Conservation (phyloP, 2,888 invertebrate species). For the Cryptosula pallasiana region DNA sequence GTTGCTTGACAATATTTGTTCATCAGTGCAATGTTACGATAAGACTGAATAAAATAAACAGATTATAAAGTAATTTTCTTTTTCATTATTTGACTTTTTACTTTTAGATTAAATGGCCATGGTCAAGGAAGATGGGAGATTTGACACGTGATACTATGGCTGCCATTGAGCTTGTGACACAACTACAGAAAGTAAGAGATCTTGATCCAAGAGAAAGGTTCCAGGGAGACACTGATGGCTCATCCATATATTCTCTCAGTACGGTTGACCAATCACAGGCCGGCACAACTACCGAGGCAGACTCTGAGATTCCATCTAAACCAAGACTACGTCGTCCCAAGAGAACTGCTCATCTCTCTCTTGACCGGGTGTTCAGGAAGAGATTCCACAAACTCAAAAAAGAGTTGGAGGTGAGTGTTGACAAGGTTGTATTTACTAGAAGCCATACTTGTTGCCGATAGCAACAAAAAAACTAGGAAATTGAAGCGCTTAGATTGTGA, state of each 20-base stretch:
- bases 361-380: conserved; percentile 21
- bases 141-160: conserved; percentile 14
- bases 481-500: background rate
- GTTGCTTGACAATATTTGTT: too few species aligned
- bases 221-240: conserved; percentile 21
- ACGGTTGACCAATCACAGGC: conserved; percentile 21
- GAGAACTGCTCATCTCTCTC: conserved; percentile 16
- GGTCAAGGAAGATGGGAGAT: conserved; percentile 23
- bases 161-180: conserved; percentile 23
- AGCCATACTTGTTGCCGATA: background rate
- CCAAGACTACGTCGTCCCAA: conserved; percentile 14
- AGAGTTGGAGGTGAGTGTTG: conserved; percentile 17
- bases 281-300: conserved; percentile 15
- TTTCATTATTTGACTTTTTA: too few species aligned
- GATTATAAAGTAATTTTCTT: too few species aligned
- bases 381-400: conserved; percentile 24
- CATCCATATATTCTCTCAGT: conserved; percentile 21
- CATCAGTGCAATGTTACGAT: too few species aligned
- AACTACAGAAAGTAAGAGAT: conserved; percentile 22
- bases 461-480: background rate
- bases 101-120: conserved; percentile 24
- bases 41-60: too few species aligned
- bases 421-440: background rate
- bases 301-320: conserved; percentile 8
- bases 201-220: conserved; percentile 6